phyloP scores from a whole-genome alignment of 2,888 invertebrate species.

The Zootermopsis nevadensis region DNA sequence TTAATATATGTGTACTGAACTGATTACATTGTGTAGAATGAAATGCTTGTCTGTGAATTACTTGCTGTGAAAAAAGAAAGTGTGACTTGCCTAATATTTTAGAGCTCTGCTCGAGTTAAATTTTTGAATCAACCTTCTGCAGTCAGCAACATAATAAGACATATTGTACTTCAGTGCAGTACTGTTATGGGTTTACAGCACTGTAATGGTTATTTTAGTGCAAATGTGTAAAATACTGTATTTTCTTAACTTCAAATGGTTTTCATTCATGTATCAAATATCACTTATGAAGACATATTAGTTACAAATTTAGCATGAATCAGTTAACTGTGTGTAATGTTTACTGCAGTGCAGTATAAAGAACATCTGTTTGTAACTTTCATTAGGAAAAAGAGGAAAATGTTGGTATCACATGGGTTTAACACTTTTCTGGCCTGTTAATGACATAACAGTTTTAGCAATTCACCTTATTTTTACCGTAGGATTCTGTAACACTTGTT shows the following conservation, averaged over 20 bases:
- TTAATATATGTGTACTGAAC: not conserved
- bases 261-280: not conserved
- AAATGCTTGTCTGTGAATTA: not conserved
- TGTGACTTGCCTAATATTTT: not conserved
- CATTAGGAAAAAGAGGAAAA: no score
- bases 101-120: not conserved
- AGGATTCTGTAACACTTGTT: no score
- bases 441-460: no score
- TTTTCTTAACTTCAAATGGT: not conserved
- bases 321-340: not conserved
- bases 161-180: not conserved
- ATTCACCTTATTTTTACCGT: no score
- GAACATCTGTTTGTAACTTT: no score
- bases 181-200: not conserved
- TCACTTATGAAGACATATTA: not conserved
- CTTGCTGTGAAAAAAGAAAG: not conserved
- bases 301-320: not conserved
- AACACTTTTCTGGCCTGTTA: no score
- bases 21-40: not conserved
- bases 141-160: not conserved
- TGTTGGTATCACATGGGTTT: no score
- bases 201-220: not conserved
- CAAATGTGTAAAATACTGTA: not conserved
- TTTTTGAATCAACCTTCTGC: not conserved
- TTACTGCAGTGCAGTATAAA: not conserved